phyloP scores from a whole-genome alignment of 2,113 vertebrate species.

The Hoplias malabaricus region DNA sequence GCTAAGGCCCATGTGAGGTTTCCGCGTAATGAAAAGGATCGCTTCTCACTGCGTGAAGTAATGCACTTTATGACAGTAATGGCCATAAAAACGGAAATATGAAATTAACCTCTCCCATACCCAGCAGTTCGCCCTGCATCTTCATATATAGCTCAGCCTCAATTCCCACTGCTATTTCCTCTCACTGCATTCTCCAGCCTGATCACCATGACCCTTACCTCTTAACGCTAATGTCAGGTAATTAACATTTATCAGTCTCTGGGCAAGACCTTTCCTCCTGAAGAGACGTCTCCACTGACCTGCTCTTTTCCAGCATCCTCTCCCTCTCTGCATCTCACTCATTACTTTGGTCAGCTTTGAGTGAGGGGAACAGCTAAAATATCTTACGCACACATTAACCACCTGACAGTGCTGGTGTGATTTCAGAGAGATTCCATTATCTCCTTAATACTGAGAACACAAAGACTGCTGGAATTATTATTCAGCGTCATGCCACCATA shows the following conservation, averaged over 20 bases:
- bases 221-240: constrained; percentile 68
- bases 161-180: constrained; percentile 38
- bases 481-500: not conserved
- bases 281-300: constrained; percentile 59
- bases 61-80: not conserved
- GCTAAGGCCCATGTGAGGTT: not conserved
- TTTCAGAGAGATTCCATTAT: constrained; percentile 8
- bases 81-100: constrained; percentile 16
- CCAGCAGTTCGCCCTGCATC: not conserved
- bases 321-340: constrained; percentile 42
- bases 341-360: constrained; percentile 52
- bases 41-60: not conserved
- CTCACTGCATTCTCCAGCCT: constrained; percentile 38
- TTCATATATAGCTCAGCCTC: constrained; percentile 13
- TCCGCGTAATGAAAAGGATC: not conserved
- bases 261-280: constrained; percentile 67
- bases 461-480: not conserved
- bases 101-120: constrained; percentile 6
- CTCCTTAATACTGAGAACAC: constrained; percentile 28
- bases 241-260: constrained; percentile 79
- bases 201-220: constrained; percentile 43
- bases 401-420: constrained; percentile 30
- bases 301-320: constrained; percentile 60
- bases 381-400: constrained; percentile 7
- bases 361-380: constrained; percentile 5